phyloP scores from a whole-genome alignment of 2,113 vertebrate genomes.

The Brachionichthys hirsutus region DNA sequence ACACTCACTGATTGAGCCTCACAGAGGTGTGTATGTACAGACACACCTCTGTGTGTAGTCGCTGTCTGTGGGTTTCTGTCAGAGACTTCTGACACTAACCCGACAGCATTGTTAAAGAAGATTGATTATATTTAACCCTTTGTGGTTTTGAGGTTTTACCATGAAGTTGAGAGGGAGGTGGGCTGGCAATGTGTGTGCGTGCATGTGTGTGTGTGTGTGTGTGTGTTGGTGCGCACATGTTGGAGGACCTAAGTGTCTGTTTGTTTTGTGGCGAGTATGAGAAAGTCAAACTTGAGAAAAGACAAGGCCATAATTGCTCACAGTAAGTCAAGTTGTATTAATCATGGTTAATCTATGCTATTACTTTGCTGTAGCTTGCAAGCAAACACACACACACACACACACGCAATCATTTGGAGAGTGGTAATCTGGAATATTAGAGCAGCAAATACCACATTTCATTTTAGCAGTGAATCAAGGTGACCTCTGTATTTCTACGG shows the following conservation, averaged over 20 bases:
- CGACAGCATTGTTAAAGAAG: conserved; percentile 79
- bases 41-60: conserved; percentile 23
- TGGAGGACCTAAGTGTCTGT: conserved; percentile 64
- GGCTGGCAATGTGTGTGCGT: conserved; percentile 59
- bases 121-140: conserved; percentile 80
- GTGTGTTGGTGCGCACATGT: conserved; percentile 67
- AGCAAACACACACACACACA: conserved; percentile 14
- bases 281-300: conserved; percentile 74
- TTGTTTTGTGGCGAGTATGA: conserved; percentile 61
- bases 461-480: conserved; percentile 54
- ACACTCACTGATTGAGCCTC: too few species aligned
- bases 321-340: conserved; percentile 78
- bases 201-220: conserved; percentile 52
- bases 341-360: conserved; percentile 72
- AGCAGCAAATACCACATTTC: conserved; percentile 46
- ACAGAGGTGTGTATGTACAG: not conserved
- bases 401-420: conserved; percentile 22
- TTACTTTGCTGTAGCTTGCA: conserved; percentile 62
- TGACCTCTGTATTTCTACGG: conserved; percentile 58
- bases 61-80: conserved; percentile 61
- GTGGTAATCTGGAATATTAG: conserved; percentile 58
- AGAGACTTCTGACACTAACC: conserved; percentile 59
- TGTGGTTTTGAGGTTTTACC: conserved; percentile 78
- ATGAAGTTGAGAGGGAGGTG: conserved; percentile 69
- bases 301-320: conserved; percentile 74